Conservation (phyloP, 2,888 invertebrate genomes). For the Poecilus cupreus region DNA sequence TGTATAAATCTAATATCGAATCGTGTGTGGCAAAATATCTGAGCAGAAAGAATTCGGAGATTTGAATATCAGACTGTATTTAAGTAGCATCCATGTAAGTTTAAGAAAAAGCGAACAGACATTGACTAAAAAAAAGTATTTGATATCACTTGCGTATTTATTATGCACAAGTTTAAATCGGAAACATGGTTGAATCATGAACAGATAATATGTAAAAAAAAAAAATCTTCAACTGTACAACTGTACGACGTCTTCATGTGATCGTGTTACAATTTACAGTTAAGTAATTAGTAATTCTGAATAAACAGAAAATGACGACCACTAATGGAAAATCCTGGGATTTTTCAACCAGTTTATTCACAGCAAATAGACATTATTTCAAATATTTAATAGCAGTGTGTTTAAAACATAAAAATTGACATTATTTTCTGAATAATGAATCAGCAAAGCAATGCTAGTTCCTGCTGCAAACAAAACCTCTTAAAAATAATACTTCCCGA, state of each 20-base stretch:
- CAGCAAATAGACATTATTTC: background rate
- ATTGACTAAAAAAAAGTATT: too few relatives aligned
- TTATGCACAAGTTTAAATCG: too few relatives aligned
- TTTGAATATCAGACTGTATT: too few relatives aligned
- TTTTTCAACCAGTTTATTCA: background rate
- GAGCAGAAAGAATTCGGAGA: too few relatives aligned
- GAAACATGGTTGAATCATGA: too few relatives aligned
- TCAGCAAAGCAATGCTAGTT: background rate
- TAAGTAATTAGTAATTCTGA: background rate
- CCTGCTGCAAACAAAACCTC: background rate
- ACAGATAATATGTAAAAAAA: background rate
- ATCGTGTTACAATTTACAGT: background rate
- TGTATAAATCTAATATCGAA: too few relatives aligned
- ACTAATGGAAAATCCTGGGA: background rate
- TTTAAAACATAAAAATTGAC: background rate
- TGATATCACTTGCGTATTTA: too few relatives aligned
- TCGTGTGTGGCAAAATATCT: too few relatives aligned
- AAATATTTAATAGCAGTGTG: background rate
- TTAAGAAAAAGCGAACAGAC: too few relatives aligned
- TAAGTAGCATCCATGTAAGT: too few relatives aligned
- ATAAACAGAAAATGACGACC: background rate
- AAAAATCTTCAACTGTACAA: background rate
- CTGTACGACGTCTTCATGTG: too few relatives aligned
- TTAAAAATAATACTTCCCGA: background rate
- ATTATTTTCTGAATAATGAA: background rate